Percentiles rank a stretch among this genome's conserved stretches.
phyloP scores from a whole-genome alignment of 2,888 invertebrate genomes.

The Pterostichus madidus region DNA sequence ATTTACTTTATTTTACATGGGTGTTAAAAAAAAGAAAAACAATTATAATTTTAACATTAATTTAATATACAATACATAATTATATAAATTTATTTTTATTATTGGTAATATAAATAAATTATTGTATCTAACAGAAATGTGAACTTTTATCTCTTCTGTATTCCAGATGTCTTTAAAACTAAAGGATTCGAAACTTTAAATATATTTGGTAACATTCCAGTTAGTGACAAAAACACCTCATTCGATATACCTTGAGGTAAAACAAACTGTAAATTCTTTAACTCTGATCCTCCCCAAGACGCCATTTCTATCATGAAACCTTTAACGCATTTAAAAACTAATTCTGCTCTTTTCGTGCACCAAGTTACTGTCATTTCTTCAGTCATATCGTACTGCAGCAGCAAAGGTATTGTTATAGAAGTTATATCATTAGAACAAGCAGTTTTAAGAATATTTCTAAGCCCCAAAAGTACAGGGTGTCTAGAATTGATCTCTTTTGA shows the following conservation, averaged over 20 bases:
- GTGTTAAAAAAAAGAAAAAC: no score
- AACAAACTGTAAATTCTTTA: slow-evolving; percentile 92
- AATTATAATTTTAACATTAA: no score
- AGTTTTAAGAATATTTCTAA: slow-evolving; percentile 95
- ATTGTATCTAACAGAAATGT: not conserved
- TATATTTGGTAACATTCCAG: slow-evolving; percentile 63
- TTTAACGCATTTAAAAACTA: slow-evolving; percentile 99
- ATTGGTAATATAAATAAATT: no score
- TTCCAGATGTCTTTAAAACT: slow-evolving; percentile 54
- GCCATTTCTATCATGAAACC: slow-evolving; percentile 99
- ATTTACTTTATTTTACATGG: no score
- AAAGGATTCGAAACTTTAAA: slow-evolving; percentile 64
- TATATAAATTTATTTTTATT: no score
- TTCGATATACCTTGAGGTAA: slow-evolving; percentile 80
- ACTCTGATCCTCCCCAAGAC: slow-evolving; percentile 93
- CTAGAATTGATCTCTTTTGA: slow-evolving; percentile 94
- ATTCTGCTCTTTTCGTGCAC: slow-evolving; percentile 97
- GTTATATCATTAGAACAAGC: slow-evolving; percentile 97
- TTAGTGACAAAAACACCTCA: slow-evolving; percentile 57
- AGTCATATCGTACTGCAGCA: slow-evolving; percentile 95
- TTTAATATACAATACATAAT: no score
- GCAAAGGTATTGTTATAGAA: slow-evolving; percentile 93
- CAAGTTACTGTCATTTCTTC: slow-evolving; percentile 98
- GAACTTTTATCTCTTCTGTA: slow-evolving; percentile 32
- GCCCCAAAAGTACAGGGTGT: slow-evolving; percentile 95